phyloP scores from a whole-genome alignment of 2,888 invertebrate species.

The Odontomyia ornata region DNA sequence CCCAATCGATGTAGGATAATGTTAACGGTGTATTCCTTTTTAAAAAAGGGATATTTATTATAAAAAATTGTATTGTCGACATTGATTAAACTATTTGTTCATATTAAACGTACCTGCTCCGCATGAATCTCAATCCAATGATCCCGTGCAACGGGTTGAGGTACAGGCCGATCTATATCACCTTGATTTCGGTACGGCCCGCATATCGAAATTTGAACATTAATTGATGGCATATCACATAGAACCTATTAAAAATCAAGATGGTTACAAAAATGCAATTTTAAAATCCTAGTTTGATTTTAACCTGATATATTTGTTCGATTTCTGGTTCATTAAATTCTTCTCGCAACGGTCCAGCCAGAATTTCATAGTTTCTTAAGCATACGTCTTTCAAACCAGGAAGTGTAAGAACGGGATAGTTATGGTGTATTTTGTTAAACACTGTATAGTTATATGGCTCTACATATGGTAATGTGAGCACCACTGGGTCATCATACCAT shows the following conservation, averaged over 20 bases:
- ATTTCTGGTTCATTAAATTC: slow-evolving; percentile 76
- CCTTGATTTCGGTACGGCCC: slow-evolving; percentile 65
- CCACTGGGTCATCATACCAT: slow-evolving; percentile 80
- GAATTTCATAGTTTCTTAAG: slow-evolving; percentile 68
- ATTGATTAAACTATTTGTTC: not conserved
- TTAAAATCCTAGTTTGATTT: not conserved
- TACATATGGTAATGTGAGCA: slow-evolving; percentile 81
- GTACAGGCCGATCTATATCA: slow-evolving; percentile 56
- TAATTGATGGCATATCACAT: slow-evolving; percentile 72
- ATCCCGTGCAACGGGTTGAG: slow-evolving; percentile 60
- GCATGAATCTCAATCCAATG: slow-evolving; percentile 72
- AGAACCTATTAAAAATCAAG: slow-evolving; percentile 65
- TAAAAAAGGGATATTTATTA: not conserved
- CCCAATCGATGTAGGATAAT: slow-evolving; percentile 69
- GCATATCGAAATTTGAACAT: slow-evolving; percentile 68
- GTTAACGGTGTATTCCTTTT: slow-evolving; percentile 74
- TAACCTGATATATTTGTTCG: slow-evolving; percentile 72
- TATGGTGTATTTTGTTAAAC: slow-evolving; percentile 66
- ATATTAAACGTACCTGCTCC: slow-evolving; percentile 67
- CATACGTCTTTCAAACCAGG: slow-evolving; percentile 60
- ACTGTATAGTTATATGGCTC: slow-evolving; percentile 71
- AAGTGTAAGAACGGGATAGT: slow-evolving; percentile 57
- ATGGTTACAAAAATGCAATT: not conserved
- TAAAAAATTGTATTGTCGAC: not conserved
- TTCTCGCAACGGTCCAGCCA: slow-evolving; percentile 71